Evolutionary conservation across 2,113 vertebrate genomes (phyloP).

Genomic region (Varanus komodoensis): DNA sequence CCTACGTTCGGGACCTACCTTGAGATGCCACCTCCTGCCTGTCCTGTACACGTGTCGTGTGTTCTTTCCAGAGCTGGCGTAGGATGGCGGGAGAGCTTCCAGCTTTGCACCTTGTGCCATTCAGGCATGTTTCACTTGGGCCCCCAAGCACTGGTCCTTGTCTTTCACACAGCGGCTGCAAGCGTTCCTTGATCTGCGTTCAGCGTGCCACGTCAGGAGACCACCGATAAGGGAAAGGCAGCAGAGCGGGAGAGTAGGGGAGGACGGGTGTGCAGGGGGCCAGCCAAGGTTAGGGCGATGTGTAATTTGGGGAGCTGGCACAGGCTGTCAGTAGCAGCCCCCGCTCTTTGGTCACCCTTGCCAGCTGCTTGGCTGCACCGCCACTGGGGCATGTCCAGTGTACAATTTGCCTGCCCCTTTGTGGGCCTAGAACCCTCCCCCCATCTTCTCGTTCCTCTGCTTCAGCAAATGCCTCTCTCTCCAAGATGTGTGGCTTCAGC

Average conservation of each 20-base stretch:
- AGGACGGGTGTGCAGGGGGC: neutral
- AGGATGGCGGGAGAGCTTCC: neutral
- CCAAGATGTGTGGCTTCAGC: neutral
- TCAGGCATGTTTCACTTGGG: neutral
- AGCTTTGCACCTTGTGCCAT: neutral
- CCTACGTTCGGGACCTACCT: constrained; percentile 34
- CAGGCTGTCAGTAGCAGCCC: neutral
- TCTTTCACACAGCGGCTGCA: neutral
- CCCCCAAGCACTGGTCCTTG: neutral
- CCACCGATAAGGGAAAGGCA: neutral
- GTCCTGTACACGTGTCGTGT: neutral
- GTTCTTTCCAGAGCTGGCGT: neutral
- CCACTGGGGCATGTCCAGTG: neutral
- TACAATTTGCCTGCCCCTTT: neutral
- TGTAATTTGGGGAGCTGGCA: neutral
- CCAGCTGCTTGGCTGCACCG: neutral
- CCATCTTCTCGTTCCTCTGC: neutral
- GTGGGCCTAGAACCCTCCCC: neutral
- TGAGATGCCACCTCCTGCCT: neutral
- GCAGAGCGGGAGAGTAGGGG: neutral
- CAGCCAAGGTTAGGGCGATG: too few species aligned
- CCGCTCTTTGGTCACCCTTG: neutral
- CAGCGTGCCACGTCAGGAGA: neutral
- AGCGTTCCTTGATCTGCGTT: neutral
- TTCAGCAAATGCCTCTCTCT: neutral